Evolutionary conservation across 2,888 invertebrate genomes (phyloP), one percentile per base, ranked within the genome.

Genomic region (Trichogramma evanescens): DNA sequence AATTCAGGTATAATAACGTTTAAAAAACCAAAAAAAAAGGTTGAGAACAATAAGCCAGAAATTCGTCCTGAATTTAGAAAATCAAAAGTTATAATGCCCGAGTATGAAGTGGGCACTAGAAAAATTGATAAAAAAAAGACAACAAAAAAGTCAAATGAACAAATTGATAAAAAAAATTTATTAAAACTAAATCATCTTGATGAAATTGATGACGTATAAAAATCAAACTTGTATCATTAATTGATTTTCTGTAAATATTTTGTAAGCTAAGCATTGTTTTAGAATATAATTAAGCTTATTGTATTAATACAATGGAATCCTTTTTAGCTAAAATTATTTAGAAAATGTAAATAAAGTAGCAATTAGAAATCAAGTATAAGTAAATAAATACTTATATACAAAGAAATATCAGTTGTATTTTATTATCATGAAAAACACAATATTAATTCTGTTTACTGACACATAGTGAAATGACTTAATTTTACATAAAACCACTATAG

Each of bases 11-110:
- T 26, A 26, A 26, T 77, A 46, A 42, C 65, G 26, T 77, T 73
- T 50, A 70, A 60, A 52, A 75, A 72, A 58, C 72, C 70, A 4
- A 13, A 4, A 61, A 64, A 49, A 55, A 49, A n/a, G 43, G 45
- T 40, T 10, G 48, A 7, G 50, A 5, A 4, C 51, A 57, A 4
- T 48, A 44, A 0, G 38, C 63, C 66, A 2, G 70, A 76, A n/a
- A 70, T 72, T 40, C 82, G 80, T 63, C 76, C 84, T 5, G 78
- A 82, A 55, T 85, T 88, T 68, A 84, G 82, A 70, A 85, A 82
- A 63, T 86, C 85, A 59, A 91, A 89, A 78, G 73, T 89, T 50
- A 78, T 91, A 0, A 88, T 91, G 88, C 91, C 92, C 0, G 91
- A 92, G 71, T 91, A 91, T 81, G 84, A 89, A 10, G 84, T 92